Base-by-base conservation (phyloP, 37 sponge, comb jelly and placozoan species). In the Haliclona indistincta region DNA sequence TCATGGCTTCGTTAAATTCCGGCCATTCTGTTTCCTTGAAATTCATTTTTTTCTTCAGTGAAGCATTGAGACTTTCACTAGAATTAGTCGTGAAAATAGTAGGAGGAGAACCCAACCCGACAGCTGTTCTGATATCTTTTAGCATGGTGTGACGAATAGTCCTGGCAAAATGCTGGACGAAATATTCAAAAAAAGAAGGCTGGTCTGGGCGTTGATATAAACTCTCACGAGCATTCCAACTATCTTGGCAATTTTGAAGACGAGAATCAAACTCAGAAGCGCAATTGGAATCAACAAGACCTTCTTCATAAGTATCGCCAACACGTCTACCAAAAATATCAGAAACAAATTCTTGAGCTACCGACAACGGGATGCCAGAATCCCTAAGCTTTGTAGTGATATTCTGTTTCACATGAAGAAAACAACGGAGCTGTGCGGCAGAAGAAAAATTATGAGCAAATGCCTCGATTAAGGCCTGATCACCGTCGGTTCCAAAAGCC, bases 331-430 rank as follows among this genome's bases (percentile, higher is more conserved):
- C 78, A 53, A 77, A 77, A 35, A 77, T 66, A 26, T 77, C 78
- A 67, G 2, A 28, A 4, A 56, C 0, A 33, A 77, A n/a, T n/a
- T n/a, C n/a, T n/a, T n/a, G n/a, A n/a, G n/a, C n/a, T n/a, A n/a
- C n/a, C n/a, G n/a, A n/a, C 64, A 23, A 33, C 23, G 75, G 75
- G 15, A 75, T 23, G 22, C 68, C 68, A 4, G 20, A 29, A 40
- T 60, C 26, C 35, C 42, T 20, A 58, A 39, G 44, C 33, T 73
- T 73, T 23, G 29, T 54, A 7, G n/a, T 15, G 42, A 81, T 54
- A 35, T 81, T 81, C 68, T 39, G 35, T 43, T 81, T 73, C 35
- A 81, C 36, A 52, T 81, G 82, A 22, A 73, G 22, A 38, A 81
- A 81, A 49, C 82, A 81, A 5, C 74, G 73, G 4, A 81, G 33